These are phyloP conservation scores for Rhodeus uyekii DNA, from an alignment of 2,797 vertebrate species.

Conservation along the genomic window DNA sequence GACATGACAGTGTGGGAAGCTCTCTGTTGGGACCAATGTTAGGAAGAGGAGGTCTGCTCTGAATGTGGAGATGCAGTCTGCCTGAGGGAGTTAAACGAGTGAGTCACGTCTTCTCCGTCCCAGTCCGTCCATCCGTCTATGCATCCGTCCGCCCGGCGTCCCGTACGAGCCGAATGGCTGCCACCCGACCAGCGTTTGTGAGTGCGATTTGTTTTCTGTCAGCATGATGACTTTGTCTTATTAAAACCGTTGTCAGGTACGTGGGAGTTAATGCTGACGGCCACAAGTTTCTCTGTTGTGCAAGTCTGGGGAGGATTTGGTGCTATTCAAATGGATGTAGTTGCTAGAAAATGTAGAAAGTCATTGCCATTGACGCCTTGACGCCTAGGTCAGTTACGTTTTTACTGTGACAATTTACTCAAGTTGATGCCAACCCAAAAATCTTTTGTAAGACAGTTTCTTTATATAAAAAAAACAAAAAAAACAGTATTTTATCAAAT, in stretches of 20 bases:
- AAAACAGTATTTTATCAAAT: too few species aligned
- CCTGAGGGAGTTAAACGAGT: constrained; percentile 49
- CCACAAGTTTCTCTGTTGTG: neutral
- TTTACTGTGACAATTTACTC: neutral
- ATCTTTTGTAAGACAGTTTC: too few species aligned
- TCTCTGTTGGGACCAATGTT: constrained; percentile 65
- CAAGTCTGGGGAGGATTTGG: neutral
- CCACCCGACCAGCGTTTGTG: constrained; percentile 78
- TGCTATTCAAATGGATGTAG: neutral
- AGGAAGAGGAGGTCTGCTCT: constrained; percentile 36
- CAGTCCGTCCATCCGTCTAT: constrained; percentile 53
- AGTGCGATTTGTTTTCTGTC: constrained; percentile 63
- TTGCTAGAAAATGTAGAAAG: neutral
- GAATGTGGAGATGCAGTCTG: constrained; percentile 16
- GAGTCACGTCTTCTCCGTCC: constrained; percentile 52
- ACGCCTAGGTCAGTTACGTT: neutral
- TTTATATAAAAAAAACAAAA: too few species aligned
- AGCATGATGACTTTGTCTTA: neutral
- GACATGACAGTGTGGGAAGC: constrained; percentile 70
- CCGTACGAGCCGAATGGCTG: constrained; percentile 63
- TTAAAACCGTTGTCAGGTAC: neutral
- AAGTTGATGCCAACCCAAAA: neutral
- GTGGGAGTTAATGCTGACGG: neutral
- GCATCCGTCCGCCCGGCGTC: neutral
- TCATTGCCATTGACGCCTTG: neutral